These are phyloP conservation scores for Pterophyllum scalare DNA, from an alignment of 2,113 vertebrate species.

Conservation along the genomic window DNA sequence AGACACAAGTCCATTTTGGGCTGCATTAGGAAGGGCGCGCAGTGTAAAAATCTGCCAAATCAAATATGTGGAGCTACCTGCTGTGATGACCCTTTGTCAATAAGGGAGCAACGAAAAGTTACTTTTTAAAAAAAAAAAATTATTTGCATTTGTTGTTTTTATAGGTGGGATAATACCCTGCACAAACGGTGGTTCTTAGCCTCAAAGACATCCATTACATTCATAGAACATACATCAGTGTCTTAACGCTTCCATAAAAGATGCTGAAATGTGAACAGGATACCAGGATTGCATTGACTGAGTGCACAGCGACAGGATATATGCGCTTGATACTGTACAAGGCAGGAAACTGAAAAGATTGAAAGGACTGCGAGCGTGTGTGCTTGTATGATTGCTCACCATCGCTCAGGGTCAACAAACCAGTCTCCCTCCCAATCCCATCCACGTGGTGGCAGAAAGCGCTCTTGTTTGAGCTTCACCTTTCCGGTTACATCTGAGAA, in stretches of 20 bases:
- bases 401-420: conserved; percentile 90
- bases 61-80: too few relatives aligned
- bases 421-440: conserved; percentile 97
- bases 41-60: background rate
- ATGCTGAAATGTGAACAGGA: background rate
- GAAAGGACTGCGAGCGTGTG: background rate
- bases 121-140: background rate
- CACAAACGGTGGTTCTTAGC: background rate
- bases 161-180: background rate
- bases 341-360: background rate
- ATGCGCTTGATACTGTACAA: background rate
- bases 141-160: background rate
- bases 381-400: conserved; percentile 75
- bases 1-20: background rate
- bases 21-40: background rate
- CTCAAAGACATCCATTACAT: background rate
- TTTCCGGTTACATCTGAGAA: conserved; percentile 97
- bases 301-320: conserved; percentile 30
- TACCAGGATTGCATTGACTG: background rate
- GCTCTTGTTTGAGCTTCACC: conserved; percentile 95
- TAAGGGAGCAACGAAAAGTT: background rate
- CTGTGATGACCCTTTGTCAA: too few relatives aligned
- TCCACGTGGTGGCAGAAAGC: conserved; percentile 91
- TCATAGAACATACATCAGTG: background rate
- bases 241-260: background rate